A percentile compares a stretch with the other conserved stretches of the same genome.
phyloP scores from a whole-genome alignment of 2,797 vertebrate species.

The Rhincodon typus region DNA sequence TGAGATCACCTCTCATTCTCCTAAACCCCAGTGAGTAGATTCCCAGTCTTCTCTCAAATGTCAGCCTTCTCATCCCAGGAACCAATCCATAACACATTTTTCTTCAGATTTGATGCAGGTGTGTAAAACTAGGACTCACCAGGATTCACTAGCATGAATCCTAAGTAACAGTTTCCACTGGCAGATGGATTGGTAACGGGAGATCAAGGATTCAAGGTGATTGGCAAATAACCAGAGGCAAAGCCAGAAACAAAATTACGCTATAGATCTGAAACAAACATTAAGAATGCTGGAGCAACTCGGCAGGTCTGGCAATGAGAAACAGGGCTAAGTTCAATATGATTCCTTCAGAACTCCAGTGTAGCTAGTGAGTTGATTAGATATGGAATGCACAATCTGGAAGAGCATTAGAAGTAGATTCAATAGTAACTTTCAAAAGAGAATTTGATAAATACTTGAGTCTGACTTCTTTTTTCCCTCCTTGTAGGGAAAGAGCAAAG shows the following conservation, averaged over 20 bases:
- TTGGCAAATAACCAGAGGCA: background rate
- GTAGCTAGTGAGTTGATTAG: background rate
- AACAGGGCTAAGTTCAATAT: too few relatives aligned
- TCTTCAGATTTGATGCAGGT: background rate
- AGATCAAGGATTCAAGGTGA: background rate
- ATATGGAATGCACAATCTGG: background rate
- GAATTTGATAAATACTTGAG: background rate
- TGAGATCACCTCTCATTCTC: too few relatives aligned
- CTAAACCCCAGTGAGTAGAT: too few relatives aligned
- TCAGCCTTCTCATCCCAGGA: too few relatives aligned
- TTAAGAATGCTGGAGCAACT: too few relatives aligned
- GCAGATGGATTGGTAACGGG: background rate
- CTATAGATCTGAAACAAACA: too few relatives aligned
- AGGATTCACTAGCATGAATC: background rate
- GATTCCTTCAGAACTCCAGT: too few relatives aligned
- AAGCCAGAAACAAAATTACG: background rate
- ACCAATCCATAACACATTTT: background rate
- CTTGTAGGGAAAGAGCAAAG: background rate
- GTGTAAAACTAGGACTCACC: background rate
- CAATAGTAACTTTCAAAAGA: background rate
- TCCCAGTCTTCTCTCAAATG: too few relatives aligned
- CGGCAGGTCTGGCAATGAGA: too few relatives aligned
- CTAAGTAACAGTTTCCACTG: background rate
- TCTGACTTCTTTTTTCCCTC: too few relatives aligned
- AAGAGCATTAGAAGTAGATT: background rate